These are phyloP conservation scores for Chloropsis hardwickii DNA, from an alignment of 2,113 vertebrate species.

Conservation along the genomic window DNA sequence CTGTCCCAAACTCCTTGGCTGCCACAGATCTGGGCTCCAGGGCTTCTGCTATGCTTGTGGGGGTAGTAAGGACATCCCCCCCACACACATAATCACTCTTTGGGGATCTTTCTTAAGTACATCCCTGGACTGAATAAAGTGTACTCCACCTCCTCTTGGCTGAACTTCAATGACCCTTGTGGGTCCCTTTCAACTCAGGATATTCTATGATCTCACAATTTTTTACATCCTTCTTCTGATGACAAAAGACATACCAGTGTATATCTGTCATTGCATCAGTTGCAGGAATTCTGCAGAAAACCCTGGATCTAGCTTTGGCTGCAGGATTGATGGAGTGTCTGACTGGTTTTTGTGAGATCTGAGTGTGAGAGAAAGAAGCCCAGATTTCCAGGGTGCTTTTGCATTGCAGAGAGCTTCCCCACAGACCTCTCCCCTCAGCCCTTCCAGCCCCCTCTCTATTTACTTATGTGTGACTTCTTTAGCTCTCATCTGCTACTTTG, in stretches of 20 bases:
- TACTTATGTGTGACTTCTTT: neutral
- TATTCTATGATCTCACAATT: neutral
- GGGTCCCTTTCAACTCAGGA: neutral
- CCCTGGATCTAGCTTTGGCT: accelerated
- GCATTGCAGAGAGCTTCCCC: neutral
- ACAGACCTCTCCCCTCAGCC: neutral
- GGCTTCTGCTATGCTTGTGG: neutral
- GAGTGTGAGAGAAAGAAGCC: neutral
- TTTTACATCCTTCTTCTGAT: neutral
- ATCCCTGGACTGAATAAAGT: neutral
- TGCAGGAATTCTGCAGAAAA: neutral
- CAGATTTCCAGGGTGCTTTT: neutral
- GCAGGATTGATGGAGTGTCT: neutral
- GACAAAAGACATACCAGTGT: neutral
- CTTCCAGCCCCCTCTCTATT: neutral
- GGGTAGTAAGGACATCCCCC: neutral
- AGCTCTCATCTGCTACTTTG: neutral
- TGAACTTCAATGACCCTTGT: neutral
- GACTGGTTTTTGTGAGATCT: neutral
- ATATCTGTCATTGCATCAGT: neutral
- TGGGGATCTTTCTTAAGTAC: neutral
- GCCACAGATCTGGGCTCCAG: accelerated
- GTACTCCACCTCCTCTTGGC: neutral
- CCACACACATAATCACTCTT: neutral
- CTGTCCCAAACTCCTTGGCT: neutral